phyloP scores from a whole-genome alignment of 1,140 invertebrate species.

The Drosophila ficusphila region DNA sequence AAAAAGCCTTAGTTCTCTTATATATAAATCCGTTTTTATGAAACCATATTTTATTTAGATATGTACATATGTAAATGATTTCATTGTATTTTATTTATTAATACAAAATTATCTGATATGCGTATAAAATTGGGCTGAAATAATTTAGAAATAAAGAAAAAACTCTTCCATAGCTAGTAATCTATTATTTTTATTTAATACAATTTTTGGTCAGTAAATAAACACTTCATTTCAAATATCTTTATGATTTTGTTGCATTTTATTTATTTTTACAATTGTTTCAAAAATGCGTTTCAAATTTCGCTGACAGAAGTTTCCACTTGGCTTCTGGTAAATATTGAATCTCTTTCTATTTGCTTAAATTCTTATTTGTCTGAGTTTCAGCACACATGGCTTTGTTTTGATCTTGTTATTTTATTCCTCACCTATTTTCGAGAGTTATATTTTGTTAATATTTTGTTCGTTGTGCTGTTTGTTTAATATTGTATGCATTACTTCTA shows the following conservation, averaged over 20 bases:
- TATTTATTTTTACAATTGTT: background rate
- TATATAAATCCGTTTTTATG: no score
- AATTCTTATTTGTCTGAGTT: constrained; percentile 40
- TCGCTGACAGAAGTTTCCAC: constrained; percentile 5
- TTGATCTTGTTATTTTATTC: background rate
- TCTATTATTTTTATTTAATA: background rate
- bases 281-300: constrained; percentile 6
- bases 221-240: background rate
- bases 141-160: no score
- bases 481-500: constrained; percentile 42
- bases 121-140: no score
- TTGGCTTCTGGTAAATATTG: constrained; percentile 28
- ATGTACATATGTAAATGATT: no score
- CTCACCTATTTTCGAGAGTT: constrained; percentile 12
- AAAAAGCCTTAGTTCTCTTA: no score
- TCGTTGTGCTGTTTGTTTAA: constrained; percentile 36
- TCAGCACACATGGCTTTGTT: constrained; percentile 28
- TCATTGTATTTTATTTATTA: no score
- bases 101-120: no score
- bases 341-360: constrained; percentile 28
- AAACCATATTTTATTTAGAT: no score
- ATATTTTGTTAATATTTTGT: constrained; percentile 35
- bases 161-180: no score
- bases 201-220: no score
- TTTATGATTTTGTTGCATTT: background rate